Evolutionary conservation across 2,888 invertebrate species (phyloP).

Genomic region (Megamerina dolium): DNA sequence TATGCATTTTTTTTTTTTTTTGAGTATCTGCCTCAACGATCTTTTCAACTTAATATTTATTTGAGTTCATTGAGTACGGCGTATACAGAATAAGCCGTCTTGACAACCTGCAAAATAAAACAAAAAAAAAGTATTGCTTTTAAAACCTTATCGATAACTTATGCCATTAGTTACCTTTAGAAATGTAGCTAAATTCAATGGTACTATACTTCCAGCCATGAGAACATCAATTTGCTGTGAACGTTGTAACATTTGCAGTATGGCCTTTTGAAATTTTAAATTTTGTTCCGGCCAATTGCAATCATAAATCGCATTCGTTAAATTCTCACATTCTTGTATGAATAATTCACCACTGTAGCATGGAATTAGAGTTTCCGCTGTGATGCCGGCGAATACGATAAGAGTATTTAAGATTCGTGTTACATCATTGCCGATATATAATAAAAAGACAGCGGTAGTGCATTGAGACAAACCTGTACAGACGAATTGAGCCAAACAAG

Average conservation of each 20-base stretch:
- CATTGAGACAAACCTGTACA: constrained; percentile 46
- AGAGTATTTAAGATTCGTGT: constrained; percentile 19
- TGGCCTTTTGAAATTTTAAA: constrained; percentile 38
- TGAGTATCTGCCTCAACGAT: too few relatives aligned
- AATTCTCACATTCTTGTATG: constrained; percentile 48
- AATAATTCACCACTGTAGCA: constrained; percentile 55
- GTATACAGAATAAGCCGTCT: constrained; percentile 35
- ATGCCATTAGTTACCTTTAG: constrained; percentile 44
- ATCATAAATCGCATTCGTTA: constrained; percentile 51
- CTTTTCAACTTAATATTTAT: too few relatives aligned
- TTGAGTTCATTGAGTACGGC: constrained; percentile 29
- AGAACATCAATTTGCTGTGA: constrained; percentile 53
- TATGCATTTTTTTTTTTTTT: too few relatives aligned
- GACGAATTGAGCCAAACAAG: constrained; percentile 53
- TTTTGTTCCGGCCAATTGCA: constrained; percentile 55
- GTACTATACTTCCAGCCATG: constrained; percentile 52
- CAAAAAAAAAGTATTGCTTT: neutral
- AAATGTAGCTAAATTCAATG: constrained; percentile 53
- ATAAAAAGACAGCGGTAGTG: constrained; percentile 47
- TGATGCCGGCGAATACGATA: constrained; percentile 45
- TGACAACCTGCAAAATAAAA: constrained; percentile 37
- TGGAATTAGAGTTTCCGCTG: constrained; percentile 51
- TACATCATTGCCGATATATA: constrained; percentile 32
- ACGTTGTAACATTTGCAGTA: constrained; percentile 51
- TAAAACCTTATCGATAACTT: too few relatives aligned